phyloP scores from a whole-genome alignment of 2,888 invertebrate species.

The Anarsia innoxiella region DNA sequence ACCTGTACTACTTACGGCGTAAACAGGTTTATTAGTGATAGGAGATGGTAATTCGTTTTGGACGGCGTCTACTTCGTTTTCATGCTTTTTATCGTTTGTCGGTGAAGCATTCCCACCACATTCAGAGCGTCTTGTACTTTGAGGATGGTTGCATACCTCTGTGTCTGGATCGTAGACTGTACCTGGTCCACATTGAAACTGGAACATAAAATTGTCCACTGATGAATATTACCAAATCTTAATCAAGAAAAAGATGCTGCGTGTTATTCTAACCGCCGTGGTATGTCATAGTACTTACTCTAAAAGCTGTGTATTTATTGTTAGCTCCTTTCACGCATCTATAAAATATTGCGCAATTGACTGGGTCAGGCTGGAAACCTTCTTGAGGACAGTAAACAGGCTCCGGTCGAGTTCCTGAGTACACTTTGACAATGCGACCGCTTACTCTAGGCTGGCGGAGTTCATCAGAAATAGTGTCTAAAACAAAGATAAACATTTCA shows the following conservation, averaged over 20 bases:
- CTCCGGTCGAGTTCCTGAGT: conserved; percentile 47
- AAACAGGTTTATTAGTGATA: conserved; percentile 33
- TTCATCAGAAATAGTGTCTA: conserved; percentile 28
- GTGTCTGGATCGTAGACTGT: conserved; percentile 83
- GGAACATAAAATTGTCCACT: conserved; percentile 33
- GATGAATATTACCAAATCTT: too few relatives aligned
- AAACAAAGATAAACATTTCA: conserved; percentile 11
- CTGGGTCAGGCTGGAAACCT: conserved; percentile 83
- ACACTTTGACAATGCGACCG: conserved; percentile 53
- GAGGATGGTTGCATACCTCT: conserved; percentile 82
- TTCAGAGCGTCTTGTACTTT: conserved; percentile 79
- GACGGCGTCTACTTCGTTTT: conserved; percentile 62
- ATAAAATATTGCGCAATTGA: conserved; percentile 83
- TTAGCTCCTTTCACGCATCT: conserved; percentile 80
- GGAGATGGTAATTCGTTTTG: conserved; percentile 48
- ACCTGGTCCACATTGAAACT: conserved; percentile 83
- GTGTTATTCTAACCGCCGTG: too few relatives aligned
- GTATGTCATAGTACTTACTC: conserved; percentile 39
- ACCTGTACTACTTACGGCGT: conserved; percentile 18
- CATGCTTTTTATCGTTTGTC: conserved; percentile 27
- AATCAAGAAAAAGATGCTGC: too few relatives aligned
- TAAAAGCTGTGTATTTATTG: conserved; percentile 72
- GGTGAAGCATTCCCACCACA: conserved; percentile 64
- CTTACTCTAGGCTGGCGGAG: conserved; percentile 31
- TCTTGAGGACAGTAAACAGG: conserved; percentile 77